These are phyloP conservation scores for Neoaliturus tenellus DNA, from an alignment of 2,888 invertebrate species.

Conservation along the genomic window DNA sequence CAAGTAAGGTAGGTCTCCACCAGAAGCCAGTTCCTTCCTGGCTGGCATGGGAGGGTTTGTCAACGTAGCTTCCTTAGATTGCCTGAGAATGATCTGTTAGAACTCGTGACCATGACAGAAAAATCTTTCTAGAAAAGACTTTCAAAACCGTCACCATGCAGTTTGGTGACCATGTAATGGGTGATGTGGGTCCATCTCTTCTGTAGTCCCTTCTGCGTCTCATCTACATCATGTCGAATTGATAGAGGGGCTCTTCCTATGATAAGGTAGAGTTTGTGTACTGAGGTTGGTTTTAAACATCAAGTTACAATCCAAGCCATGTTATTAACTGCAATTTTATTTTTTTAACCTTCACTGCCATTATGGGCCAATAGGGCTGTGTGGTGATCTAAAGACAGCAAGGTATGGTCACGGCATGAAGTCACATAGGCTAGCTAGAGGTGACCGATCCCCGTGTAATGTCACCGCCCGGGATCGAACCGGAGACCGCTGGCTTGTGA, in stretches of 20 bases:
- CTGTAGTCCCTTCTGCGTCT: constrained; percentile 43
- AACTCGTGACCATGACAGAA: not conserved
- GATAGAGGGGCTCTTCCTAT: constrained; percentile 39
- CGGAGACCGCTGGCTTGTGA: too few species aligned
- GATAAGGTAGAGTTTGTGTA: constrained; percentile 29
- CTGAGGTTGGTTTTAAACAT: constrained; percentile 57
- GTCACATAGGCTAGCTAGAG: too few species aligned
- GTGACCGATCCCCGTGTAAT: too few species aligned
- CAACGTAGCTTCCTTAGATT: not conserved
- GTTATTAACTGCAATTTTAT: not conserved
- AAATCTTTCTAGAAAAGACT: not conserved
- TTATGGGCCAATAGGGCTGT: too few species aligned
- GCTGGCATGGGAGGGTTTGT: not conserved
- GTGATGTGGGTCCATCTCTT: constrained; percentile 20
- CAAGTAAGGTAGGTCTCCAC: not conserved
- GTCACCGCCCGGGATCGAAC: too few species aligned
- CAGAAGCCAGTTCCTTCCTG: not conserved
- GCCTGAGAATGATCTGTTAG: not conserved
- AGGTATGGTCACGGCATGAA: too few species aligned
- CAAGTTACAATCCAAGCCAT: constrained; percentile 43
- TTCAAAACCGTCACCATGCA: not conserved
- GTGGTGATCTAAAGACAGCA: too few species aligned
- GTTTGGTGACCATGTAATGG: constrained; percentile 10
- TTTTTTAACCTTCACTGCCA: not conserved
- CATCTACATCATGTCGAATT: constrained; percentile 52